A percentile compares a stretch with the other conserved stretches of the same genome.
These are phyloP conservation scores for Glaucomys volans DNA, from an alignment of 2,113 vertebrate genomes.

Conservation along the genomic window DNA sequence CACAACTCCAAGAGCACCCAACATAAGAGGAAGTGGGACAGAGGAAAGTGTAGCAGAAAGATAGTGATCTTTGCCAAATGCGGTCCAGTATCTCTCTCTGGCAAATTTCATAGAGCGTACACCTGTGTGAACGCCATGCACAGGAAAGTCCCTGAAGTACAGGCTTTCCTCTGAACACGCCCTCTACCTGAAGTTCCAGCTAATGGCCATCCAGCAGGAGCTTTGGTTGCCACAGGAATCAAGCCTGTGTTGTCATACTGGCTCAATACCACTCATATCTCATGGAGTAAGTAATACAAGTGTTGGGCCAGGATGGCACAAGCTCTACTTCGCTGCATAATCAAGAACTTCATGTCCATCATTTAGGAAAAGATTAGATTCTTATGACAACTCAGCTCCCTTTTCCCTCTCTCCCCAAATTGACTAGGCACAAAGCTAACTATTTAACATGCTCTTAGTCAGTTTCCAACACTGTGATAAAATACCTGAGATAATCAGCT, in stretches of 20 bases:
- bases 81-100: neutral
- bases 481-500: neutral
- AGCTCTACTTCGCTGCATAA: neutral
- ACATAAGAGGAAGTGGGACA: neutral
- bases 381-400: neutral
- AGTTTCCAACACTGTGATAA: neutral
- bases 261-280: neutral
- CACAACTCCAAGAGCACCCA: neutral
- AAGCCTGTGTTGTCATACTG: neutral
- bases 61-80: rapidly evolving
- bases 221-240: neutral
- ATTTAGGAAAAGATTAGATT: neutral
- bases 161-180: neutral
- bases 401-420: neutral
- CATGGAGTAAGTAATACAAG: neutral
- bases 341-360: neutral
- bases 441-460: neutral
- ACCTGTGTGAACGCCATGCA: rapidly evolving
- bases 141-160: neutral
- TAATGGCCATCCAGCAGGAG: neutral
- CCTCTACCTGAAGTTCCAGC: neutral
- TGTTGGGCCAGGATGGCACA: neutral
- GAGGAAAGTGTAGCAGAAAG: neutral
- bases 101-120: neutral
- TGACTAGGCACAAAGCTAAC: neutral